Evolutionary conservation across 2,888 invertebrate genomes (phyloP), one percentile per base, ranked within the genome.

Genomic region (Lithophane socia): DNA sequence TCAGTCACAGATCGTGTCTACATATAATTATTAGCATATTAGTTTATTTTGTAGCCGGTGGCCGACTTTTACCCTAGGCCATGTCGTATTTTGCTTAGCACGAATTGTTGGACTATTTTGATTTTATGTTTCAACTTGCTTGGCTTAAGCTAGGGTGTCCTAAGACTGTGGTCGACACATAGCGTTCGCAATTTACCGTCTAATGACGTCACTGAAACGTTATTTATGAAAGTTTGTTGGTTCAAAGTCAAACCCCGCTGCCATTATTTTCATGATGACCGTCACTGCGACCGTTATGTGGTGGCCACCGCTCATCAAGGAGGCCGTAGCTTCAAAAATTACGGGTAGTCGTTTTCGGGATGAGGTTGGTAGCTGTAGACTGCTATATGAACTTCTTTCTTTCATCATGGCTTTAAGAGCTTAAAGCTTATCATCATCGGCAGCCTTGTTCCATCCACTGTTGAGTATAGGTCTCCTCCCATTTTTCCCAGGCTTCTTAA

Each of bases 1-100:
- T 87, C 85, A 69, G 71, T 75, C 65, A 37, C 10, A 76, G 86
- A 75, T 84, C 86, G 83, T 84, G 84, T 85, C 83, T 77, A n/a
- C 66, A 83, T 86, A 79, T 82, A 86, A 83, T 83, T 79, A 75
- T 75, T 47, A 42, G 74, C 69, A 64, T 83, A 74, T 78, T 70
- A 72, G 79, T 70, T 66, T 69, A 58, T 82, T 65, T 82, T 82
- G 68, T 82, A 66, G 74, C 58, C 58, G 18, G 63, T 83, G 79
- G 72, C 83, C 83, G 78, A 74, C 83, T 82, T 82, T 74, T 82
- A 74, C 83, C 69, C 58, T 47, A 56, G 61, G 37, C 56, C 18
- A 12, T 37, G 65, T 58, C 42, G 77, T 67, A 7, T 71, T 72
- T 68, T 54, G 81, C 64, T 37, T 58, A 18, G 37, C 64, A 74